These are phyloP conservation scores for Perca fluviatilis DNA, from an alignment of 2,113 vertebrate genomes.

Conservation along the genomic window DNA sequence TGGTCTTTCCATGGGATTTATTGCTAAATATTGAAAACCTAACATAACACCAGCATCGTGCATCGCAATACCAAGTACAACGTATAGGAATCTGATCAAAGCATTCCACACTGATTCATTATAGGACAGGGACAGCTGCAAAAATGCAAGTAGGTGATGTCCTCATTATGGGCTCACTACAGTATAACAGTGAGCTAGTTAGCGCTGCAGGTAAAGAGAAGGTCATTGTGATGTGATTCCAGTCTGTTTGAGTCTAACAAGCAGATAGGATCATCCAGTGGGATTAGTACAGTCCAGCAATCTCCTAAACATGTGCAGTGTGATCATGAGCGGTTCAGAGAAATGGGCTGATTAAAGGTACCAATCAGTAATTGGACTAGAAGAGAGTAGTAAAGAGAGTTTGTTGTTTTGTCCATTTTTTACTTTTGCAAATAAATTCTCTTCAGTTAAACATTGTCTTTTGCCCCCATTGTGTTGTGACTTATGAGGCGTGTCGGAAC, in stretches of 20 bases:
- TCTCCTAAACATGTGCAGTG: conserved; percentile 65
- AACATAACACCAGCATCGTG: background rate
- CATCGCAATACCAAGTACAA: background rate
- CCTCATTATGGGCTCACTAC: conserved; percentile 29
- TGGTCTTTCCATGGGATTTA: background rate
- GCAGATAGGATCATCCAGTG: conserved; percentile 68
- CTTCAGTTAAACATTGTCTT: conserved; percentile 19
- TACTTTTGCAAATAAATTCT: conserved; percentile 25
- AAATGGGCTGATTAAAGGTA: conserved; percentile 61
- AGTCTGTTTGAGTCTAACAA: conserved; percentile 67
- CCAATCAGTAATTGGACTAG: background rate
- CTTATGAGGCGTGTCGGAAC: conserved; percentile 55
- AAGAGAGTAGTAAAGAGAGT: background rate
- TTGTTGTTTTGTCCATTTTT: conserved; percentile 15
- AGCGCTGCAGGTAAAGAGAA: conserved; percentile 61
- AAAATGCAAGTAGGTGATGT: conserved; percentile 16
- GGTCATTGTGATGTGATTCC: conserved; percentile 65
- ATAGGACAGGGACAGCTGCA: background rate
- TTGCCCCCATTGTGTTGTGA: conserved; percentile 36
- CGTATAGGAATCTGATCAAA: background rate
- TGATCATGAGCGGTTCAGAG: conserved; percentile 41
- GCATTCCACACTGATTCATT: background rate
- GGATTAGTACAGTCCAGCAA: conserved; percentile 63
- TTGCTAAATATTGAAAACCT: background rate
- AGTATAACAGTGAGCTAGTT: conserved; percentile 20